Conservation (phyloP, 2,797 vertebrate genomes). For the Nasua narica region DNA sequence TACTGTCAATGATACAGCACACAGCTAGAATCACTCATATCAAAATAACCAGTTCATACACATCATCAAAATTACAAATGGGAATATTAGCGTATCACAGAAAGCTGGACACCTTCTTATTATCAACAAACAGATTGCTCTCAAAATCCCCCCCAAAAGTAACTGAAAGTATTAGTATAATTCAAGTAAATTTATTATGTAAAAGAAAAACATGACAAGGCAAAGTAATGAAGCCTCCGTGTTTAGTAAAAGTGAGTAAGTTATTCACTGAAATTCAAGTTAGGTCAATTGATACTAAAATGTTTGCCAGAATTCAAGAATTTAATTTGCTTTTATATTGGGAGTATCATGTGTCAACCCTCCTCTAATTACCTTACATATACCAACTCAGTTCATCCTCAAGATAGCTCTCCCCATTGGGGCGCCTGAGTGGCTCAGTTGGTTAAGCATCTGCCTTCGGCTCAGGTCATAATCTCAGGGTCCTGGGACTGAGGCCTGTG, state of each 20-base stretch:
- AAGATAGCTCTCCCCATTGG: accelerated
- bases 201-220: not conserved
- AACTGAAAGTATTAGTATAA: not conserved
- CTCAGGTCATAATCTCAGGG: not conserved
- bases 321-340: not conserved
- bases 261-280: not conserved
- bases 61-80: not conserved
- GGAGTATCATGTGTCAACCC: not conserved
- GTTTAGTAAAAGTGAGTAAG: not conserved
- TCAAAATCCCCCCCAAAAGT: not conserved
- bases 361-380: not conserved
- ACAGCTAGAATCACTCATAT: not conserved
- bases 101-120: not conserved
- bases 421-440: no score
- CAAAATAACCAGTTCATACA: not conserved
- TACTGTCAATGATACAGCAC: not conserved
- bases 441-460: not conserved
- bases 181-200: not conserved
- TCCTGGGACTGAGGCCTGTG: not conserved
- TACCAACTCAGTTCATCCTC: not conserved
- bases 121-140: not conserved
- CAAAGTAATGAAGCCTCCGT: not conserved
- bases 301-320: not conserved
- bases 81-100: not conserved
- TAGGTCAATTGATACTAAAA: not conserved